Conservation (phyloP, 2,888 invertebrate genomes). For the Meghimatium bilineatum region DNA sequence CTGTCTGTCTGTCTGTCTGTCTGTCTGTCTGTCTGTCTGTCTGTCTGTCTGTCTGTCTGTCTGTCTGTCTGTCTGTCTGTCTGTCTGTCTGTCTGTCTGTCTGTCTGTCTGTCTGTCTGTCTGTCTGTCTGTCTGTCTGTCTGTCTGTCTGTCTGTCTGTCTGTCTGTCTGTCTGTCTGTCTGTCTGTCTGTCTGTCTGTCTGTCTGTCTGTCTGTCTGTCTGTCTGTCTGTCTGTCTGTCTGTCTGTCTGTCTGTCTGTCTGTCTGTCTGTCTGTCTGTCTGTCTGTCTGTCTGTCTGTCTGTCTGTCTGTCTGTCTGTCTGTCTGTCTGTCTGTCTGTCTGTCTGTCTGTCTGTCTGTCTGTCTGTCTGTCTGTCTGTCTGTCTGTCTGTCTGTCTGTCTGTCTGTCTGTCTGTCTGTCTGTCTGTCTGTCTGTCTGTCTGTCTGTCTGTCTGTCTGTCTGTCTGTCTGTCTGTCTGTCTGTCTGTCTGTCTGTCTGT, state of each 20-base stretch:
- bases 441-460: not conserved
- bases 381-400: not conserved
- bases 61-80: not conserved
- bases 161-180: not conserved
- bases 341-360: conserved; percentile 5
- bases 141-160: not conserved
- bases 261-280: not conserved
- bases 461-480: not conserved
- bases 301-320: conserved; percentile 15
- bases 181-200: not conserved
- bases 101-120: not conserved
- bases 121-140: not conserved
- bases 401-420: not conserved
- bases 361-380: not conserved
- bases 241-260: conserved; percentile 1
- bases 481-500: not conserved
- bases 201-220: conserved; percentile 1
- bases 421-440: not conserved
- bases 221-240: not conserved
- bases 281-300: not conserved
- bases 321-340: conserved; percentile 2
- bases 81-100: not conserved
- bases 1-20: not conserved
- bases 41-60: not conserved
- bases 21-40: not conserved